Base-by-base conservation (phyloP, 2,888 invertebrate species). In the Apomyelois bistriatella region DNA sequence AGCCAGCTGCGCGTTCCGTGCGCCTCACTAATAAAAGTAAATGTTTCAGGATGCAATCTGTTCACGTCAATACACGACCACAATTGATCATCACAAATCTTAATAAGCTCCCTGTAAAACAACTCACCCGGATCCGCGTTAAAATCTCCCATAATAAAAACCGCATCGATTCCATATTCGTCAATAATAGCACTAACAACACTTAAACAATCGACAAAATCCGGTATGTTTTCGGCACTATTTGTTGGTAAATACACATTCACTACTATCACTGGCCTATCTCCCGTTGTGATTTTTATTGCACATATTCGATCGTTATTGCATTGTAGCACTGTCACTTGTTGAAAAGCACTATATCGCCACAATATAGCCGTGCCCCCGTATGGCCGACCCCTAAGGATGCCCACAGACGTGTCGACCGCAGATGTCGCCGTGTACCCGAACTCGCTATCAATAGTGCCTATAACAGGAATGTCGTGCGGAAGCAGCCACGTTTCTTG, bases 401-500 rank as follows among this genome's bases (percentile, higher is more conserved):
- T 52, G 6, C 54, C 54, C 12, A 30, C 36, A 22, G 48, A 32
- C 12, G 48, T 37, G 30, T 55, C 54, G 28, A 55, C 46, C 42
- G 52, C 54, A 1, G 54, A 48, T 7, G 52, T 55, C 8, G 48
- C 54, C 37, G 54, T 55, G 5, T 12, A 41, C 4, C 48, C 42
- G 30, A 54, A 54, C 1, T 32, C 30, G 7, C 36, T 35, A 30
- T 54, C 51, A 7, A 54, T 51, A 16, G 47, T 47, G 22, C 41
- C 16, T 12, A 54, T 15, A 9, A 47, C 46, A 8, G 54, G 51
- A 15, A 54, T 28, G 6, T 54, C 54, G n/a, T 54, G 43, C 13
- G 46, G 47, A 17, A 53, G 32, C 12, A 52, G 32, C 53, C 53
- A 54, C n/a, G 53, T 54, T 17, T 50, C 53, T 32, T 53, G 53